phyloP scores from a whole-genome alignment of 2,888 invertebrate genomes.

The Coecobrya sp. region DNA sequence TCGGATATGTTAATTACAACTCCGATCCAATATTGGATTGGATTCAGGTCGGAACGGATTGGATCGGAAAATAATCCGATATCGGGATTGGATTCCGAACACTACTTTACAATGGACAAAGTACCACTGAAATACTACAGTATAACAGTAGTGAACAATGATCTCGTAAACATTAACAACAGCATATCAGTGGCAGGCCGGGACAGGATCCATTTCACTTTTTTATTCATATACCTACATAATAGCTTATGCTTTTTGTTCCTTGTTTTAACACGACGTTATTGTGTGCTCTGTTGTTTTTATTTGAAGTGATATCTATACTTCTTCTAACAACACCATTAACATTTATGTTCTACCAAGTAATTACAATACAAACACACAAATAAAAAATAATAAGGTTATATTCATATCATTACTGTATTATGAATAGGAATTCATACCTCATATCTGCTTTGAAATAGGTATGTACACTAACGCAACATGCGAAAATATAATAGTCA shows the following conservation, averaged over 20 bases:
- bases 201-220: conserved; percentile 19
- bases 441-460: neutral
- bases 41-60: too few species aligned
- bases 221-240: neutral
- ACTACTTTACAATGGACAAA: neutral
- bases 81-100: too few species aligned
- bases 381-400: neutral
- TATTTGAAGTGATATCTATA: conserved; percentile 23
- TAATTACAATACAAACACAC: conserved; percentile 21
- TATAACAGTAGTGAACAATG: conserved; percentile 27
- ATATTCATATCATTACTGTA: too few species aligned
- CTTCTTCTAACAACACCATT: conserved; percentile 21
- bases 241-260: neutral
- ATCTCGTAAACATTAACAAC: conserved; percentile 45
- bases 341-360: neutral
- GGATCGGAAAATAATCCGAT: too few species aligned
- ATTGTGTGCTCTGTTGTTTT: neutral
- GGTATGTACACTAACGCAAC: neutral
- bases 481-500: conserved; percentile 49
- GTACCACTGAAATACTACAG: neutral
- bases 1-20: too few species aligned
- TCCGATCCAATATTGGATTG: too few species aligned
- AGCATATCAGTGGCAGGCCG: neutral
- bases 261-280: neutral
- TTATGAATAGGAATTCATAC: neutral